Evolutionary conservation across 2,888 invertebrate species (phyloP), one percentile per base, ranked within the genome.

Genomic region (Julus scandinavius): DNA sequence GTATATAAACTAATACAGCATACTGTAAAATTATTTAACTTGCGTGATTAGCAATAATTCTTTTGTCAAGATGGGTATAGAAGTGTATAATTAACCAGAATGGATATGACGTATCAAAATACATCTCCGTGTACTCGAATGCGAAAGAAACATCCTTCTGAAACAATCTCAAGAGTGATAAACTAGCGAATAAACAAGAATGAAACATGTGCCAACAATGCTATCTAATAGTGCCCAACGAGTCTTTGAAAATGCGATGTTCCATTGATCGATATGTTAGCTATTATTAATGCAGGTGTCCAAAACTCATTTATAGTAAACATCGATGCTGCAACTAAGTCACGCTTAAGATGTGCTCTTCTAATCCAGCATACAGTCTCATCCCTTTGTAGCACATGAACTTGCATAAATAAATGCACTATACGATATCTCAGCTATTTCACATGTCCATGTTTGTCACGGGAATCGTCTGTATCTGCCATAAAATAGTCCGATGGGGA

Each of bases 401-500:
- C 72, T 29, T 9, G 20, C 72, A 72, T 72, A 72, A 29, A 29
- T 72, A 72, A 72, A 72, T 72, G 72, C 17, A 54, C 54, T 17
- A 45, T 45, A 20, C 72, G 5, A 11, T 38, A 38, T 80, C 80
- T 80, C 11, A 38, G 80, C 80, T 38, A 80, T 80, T 80, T 29
- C 29, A 80, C 38, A 38, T 80, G 80, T 80, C 80, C 80, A n/a
- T 80, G 80, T 9, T 29, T 80, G 80, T 80, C 80, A 80, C 80
- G 80, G 80, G 80, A 80, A 80, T 80, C 80, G 38, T 13, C 38
- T 80, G 29, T 29, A 80, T 80, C 80, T 38, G 80, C 80, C 80
- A 80, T 80, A 80, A 80, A 80, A 80, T 80, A 29, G 80, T 80
- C 80, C 80, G 38, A 29, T 80, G 80, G 80, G 80, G 80, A 80